phyloP scores from a whole-genome alignment of 2,888 invertebrate genomes.

The Ptycholaimellus sp. region DNA sequence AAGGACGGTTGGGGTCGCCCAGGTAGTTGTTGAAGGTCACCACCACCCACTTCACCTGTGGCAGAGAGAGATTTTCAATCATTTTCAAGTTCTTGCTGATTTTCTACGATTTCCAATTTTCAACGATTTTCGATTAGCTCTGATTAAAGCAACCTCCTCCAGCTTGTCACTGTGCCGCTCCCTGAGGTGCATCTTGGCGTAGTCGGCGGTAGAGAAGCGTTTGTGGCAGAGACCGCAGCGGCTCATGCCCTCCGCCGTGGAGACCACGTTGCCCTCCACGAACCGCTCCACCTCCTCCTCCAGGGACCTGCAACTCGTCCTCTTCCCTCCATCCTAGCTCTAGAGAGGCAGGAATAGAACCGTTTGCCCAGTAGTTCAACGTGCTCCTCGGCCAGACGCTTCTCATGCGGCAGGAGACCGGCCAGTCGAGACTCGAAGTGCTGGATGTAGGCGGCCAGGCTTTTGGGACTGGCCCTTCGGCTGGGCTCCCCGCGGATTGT shows the following conservation, averaged over 20 bases:
- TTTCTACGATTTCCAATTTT: neutral
- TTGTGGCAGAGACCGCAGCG: slow-evolving; percentile 8
- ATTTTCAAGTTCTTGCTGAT: neutral
- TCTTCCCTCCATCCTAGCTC: too few relatives aligned
- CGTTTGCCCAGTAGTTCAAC: slow-evolving; percentile 7
- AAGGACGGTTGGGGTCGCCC: slow-evolving; percentile 6
- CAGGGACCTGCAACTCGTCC: too few relatives aligned
- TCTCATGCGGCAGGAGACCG: slow-evolving; percentile 5
- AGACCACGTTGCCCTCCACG: slow-evolving; percentile 2
- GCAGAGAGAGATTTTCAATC: neutral
- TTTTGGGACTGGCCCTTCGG: slow-evolving; percentile 6
- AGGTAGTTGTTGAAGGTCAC: slow-evolving; percentile 6
- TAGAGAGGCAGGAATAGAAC: too few relatives aligned
- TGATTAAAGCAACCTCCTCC: slow-evolving; percentile 1
- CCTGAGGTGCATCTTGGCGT: slow-evolving; percentile 5
- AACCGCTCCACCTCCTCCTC: slow-evolving; percentile 2
- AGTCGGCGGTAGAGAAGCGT: slow-evolving; percentile 7
- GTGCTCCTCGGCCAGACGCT: slow-evolving; percentile 7
- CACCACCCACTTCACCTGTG: slow-evolving; percentile 4
- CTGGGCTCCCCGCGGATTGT: slow-evolving; percentile 3
- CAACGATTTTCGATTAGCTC: neutral
- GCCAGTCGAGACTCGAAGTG: slow-evolving; percentile 6
- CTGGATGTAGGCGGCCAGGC: slow-evolving; percentile 5
- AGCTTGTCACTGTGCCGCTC: slow-evolving; percentile 7
- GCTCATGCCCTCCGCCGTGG: slow-evolving; percentile 5